Evolutionary conservation across 2,797 vertebrate species (phyloP).

Genomic region (Phalanger gymnotis): DNA sequence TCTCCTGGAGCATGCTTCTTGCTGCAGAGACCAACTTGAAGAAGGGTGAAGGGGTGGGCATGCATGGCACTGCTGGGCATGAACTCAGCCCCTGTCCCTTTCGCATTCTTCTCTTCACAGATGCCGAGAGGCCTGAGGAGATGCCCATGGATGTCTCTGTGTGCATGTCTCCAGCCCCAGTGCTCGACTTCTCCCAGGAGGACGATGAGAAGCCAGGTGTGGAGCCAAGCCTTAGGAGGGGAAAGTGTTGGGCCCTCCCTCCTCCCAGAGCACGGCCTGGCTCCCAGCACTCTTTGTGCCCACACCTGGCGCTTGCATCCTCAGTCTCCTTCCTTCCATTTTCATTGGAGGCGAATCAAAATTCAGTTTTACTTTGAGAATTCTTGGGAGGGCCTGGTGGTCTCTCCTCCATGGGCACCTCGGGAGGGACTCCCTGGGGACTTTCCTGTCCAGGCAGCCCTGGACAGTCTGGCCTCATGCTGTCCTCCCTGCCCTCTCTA

Average conservation of each 20-base stretch:
- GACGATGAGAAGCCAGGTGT: slow-evolving; percentile 74
- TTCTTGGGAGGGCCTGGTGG: not conserved
- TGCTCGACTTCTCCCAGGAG: slow-evolving; percentile 56
- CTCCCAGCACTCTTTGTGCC: too few species aligned
- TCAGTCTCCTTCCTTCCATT: not conserved
- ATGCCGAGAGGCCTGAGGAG: not conserved
- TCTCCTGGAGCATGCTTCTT: not conserved
- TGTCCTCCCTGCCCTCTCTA: accelerated
- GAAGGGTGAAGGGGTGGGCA: too few species aligned
- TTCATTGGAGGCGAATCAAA: not conserved
- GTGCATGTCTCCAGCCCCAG: not conserved
- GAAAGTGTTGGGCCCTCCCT: not conserved
- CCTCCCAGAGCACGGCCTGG: not conserved
- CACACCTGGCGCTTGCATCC: not conserved
- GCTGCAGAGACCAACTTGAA: not conserved
- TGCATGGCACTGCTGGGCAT: not conserved
- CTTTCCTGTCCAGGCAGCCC: not conserved
- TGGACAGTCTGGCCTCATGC: not conserved
- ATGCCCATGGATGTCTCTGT: slow-evolving; percentile 47
- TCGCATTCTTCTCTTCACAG: slow-evolving; percentile 42
- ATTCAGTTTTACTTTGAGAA: not conserved
- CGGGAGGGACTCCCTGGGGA: not conserved
- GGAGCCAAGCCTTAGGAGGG: not conserved
- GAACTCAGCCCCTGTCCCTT: not conserved
- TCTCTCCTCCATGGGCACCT: not conserved